Evolutionary conservation across 2,888 invertebrate genomes (phyloP), one percentile per base, ranked within the genome.

Genomic region (Kryphioiulus occultus): DNA sequence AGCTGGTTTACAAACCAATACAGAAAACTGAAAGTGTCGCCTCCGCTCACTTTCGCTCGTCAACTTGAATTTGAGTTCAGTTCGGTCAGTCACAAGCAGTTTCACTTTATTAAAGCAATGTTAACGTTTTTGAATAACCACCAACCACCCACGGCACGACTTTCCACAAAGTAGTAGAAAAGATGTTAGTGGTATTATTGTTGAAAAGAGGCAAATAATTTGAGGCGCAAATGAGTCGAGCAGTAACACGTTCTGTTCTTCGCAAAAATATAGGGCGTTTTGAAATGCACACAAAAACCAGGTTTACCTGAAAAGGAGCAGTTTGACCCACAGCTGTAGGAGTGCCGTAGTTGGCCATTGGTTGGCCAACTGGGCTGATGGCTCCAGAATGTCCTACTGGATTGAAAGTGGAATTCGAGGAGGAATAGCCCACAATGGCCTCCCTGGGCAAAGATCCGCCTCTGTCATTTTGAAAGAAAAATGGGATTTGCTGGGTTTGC

Each of bases 401-500:
- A 35, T 44, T 30, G n/a, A 85, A 82, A 85, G 87, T 82, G 85
- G 85, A 85, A 44, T 42, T 44, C 85, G 85, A 42, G 4, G 86
- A 35, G 17, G 42, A 22, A 35, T 84, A 84, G 42, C 84, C 84
- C 5, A 84, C 84, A 84, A 84, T 84, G 7, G 35, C 88, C n/a
- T 86, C 88, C 82, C 82, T 86, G 39, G 88, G 82, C 22, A 86
- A 32, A 22, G 78, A 9, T 15, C 68, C 86, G 47, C 88, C 88
- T 17, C 88, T 88, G 47, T 78, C 30, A 47, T 26, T 22, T 42
- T 44, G n/a, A 2, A 30, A 86, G n/a, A 86, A 17, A 86, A 53
- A 86, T 4, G 12, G 47, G 19, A 5, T 2, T 7, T 7, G n/a
- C 30, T 7, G 4, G 85, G 53, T 91, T 95, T 7, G 22, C 3